Percentiles rank a stretch among this genome's conserved stretches.
Conservation (phyloP, 1,140 invertebrate genomes). For the Drosophila cardini region DNA sequence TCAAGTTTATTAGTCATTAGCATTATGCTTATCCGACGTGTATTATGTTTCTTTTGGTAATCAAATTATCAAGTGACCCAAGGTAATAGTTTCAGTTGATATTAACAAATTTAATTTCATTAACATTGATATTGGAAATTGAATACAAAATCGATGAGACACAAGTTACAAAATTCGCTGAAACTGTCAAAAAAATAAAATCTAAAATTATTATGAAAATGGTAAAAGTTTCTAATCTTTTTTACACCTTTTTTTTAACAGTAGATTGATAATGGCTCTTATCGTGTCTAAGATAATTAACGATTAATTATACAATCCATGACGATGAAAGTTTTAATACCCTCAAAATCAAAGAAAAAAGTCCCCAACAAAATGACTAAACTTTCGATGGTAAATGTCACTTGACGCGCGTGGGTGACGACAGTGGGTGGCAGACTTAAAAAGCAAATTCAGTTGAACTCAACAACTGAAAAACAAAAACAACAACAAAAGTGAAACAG, state of each 20-base stretch:
- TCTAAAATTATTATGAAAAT: neutral
- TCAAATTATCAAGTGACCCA: slow-evolving; percentile 62
- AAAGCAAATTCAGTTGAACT: slow-evolving; percentile 25
- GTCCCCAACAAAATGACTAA: slow-evolving; percentile 40
- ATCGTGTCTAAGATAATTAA: slow-evolving; percentile 58
- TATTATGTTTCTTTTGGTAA: slow-evolving; percentile 51
- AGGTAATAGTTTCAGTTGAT: slow-evolving; percentile 20
- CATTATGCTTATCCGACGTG: slow-evolving; percentile 24
- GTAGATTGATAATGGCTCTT: slow-evolving; percentile 9
- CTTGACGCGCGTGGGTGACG: slow-evolving; percentile 40
- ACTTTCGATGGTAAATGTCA: slow-evolving; percentile 6
- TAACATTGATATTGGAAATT: too few species aligned
- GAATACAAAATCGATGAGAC: slow-evolving; percentile 4
- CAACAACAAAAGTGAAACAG: slow-evolving; percentile 55
- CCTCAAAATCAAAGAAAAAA: slow-evolving; percentile 31
- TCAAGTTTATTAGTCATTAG: slow-evolving; percentile 58
- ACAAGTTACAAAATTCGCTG: too few species aligned
- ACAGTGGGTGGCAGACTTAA: slow-evolving; percentile 25
- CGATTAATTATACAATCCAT: slow-evolving; percentile 43
- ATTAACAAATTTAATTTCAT: neutral
- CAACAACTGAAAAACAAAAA: neutral
- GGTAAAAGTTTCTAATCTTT: slow-evolving; percentile 1
- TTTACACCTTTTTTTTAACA: neutral
- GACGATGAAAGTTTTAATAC: slow-evolving; percentile 50
- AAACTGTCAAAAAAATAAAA: neutral